Percentiles rank a stretch among this genome's conserved stretches.
Evolutionary conservation across 1,140 invertebrate genomes (phyloP).

Genomic region (Philotrypesis tridentata): DNA sequence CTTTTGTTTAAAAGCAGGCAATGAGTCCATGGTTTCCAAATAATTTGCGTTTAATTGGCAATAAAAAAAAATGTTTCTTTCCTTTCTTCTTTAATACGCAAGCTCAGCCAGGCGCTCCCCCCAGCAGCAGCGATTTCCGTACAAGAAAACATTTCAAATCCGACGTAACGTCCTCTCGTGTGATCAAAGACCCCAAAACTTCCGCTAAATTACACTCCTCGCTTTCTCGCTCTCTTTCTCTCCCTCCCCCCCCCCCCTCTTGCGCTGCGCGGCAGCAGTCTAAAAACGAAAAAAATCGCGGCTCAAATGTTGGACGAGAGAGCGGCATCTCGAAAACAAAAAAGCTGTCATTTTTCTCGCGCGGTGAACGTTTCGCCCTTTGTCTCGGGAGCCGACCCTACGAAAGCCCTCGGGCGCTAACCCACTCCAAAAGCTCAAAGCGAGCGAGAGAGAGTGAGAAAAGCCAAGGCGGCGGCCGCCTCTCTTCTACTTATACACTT

Average conservation of each 20-base stretch:
- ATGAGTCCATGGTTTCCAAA: too few species aligned
- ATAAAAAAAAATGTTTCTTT: too few species aligned
- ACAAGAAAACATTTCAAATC: background rate
- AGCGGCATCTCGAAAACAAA: background rate
- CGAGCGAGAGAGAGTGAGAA: background rate
- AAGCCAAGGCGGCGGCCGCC: background rate
- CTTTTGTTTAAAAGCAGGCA: too few species aligned
- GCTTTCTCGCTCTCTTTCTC: too few species aligned
- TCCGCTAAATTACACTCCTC: background rate
- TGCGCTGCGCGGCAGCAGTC: too few species aligned
- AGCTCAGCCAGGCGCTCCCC: too few species aligned
- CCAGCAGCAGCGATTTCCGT: too few species aligned
- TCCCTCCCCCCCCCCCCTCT: too few species aligned
- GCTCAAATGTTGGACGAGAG: background rate
- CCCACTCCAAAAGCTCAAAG: conserved; percentile 8
- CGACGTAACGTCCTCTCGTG: background rate
- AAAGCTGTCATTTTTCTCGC: background rate
- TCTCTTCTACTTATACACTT: background rate
- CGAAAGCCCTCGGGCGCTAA: background rate
- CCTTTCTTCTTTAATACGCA: too few species aligned
- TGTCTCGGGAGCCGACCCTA: background rate
- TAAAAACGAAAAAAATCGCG: background rate
- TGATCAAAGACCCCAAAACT: background rate
- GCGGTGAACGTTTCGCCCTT: background rate
- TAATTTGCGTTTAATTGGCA: too few species aligned